A percentile compares a stretch with the other conserved stretches of the same genome.
phyloP scores from a whole-genome alignment of 2,797 vertebrate genomes.

The Eospalax fontanierii region DNA sequence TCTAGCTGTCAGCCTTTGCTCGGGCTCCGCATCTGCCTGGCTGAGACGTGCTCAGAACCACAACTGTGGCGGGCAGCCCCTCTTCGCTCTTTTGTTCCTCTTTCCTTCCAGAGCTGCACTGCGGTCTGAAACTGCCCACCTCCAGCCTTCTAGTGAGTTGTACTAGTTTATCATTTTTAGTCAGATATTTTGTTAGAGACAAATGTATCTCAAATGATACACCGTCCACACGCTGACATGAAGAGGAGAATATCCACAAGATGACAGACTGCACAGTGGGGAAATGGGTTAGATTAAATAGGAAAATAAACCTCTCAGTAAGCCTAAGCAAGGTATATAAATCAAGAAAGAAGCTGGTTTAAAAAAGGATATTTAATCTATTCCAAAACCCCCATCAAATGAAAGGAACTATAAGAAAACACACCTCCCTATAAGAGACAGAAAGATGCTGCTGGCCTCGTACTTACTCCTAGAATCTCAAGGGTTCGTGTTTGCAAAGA shows the following conservation, averaged over 20 bases:
- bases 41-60: background rate
- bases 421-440: background rate
- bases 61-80: background rate
- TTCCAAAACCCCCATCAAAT: constrained; percentile 24
- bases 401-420: background rate
- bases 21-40: background rate
- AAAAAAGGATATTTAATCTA: constrained; percentile 81
- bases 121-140: background rate
- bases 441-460: background rate
- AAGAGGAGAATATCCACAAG: background rate
- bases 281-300: background rate
- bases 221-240: background rate
- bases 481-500: background rate
- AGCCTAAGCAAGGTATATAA: background rate
- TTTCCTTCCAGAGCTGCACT: background rate
- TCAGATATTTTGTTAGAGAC: constrained; percentile 24
- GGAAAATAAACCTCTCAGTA: background rate
- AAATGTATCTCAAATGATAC: constrained; percentile 24
- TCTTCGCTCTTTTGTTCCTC: background rate
- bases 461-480: background rate
- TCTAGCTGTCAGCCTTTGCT: background rate
- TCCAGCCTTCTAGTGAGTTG: background rate
- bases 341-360: constrained; percentile 49
- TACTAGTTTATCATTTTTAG: background rate
- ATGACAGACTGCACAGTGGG: background rate